Conservation (phyloP, 1,140 invertebrate genomes). For the Babylonia areolata region DNA sequence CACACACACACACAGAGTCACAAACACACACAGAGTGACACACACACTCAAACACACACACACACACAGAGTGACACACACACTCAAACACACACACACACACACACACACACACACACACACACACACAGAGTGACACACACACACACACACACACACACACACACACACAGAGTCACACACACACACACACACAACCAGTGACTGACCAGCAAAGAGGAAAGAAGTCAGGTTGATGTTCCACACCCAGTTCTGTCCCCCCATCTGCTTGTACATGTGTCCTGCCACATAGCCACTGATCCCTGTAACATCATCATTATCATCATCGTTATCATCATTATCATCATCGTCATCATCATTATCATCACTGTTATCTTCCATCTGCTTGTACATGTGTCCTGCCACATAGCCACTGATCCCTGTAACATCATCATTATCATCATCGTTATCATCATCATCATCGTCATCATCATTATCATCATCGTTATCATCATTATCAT, state of each 20-base stretch:
- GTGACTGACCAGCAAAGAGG: slow-evolving; percentile 77
- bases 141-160: neutral
- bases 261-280: slow-evolving; percentile 77
- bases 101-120: neutral
- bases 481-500: too few relatives aligned
- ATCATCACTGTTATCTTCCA: neutral
- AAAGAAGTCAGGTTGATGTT: slow-evolving; percentile 78
- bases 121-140: neutral
- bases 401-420: slow-evolving; percentile 79
- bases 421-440: slow-evolving; percentile 42
- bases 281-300: slow-evolving; percentile 78
- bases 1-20: too few relatives aligned
- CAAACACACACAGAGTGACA: too few relatives aligned
- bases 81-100: neutral
- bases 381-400: slow-evolving; percentile 41
- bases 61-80: too few relatives aligned
- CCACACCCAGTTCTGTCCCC: slow-evolving; percentile 78
- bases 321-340: neutral
- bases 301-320: slow-evolving; percentile 57
- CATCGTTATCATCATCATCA: too few relatives aligned
- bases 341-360: neutral
- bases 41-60: too few relatives aligned
- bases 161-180: neutral
- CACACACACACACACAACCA: neutral
- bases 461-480: too few relatives aligned